Conservation (phyloP, 2,888 invertebrate species). For the Sycophila texana region DNA sequence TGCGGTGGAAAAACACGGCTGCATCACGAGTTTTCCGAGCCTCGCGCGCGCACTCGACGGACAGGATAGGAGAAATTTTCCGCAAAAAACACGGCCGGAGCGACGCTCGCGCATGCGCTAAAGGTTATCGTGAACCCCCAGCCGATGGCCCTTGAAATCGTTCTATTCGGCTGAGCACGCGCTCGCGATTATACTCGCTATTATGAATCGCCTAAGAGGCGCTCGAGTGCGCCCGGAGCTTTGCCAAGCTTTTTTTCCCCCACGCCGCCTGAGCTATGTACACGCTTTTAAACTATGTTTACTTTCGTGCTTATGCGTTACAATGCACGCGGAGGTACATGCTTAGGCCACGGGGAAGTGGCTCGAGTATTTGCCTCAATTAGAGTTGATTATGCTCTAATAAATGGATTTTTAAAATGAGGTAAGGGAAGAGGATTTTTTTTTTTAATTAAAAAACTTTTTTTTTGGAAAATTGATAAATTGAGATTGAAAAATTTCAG, state of each 20-base stretch:
- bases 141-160: constrained; percentile 49
- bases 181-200: not conserved
- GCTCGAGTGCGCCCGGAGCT: too few relatives aligned
- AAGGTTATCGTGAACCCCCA: constrained; percentile 45
- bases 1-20: constrained; percentile 20
- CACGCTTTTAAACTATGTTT: not conserved
- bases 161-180: constrained; percentile 13
- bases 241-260: too few relatives aligned
- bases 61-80: constrained; percentile 44
- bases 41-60: not conserved
- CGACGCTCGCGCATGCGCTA: not conserved
- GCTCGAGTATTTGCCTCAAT: not conserved
- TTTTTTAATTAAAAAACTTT: not conserved
- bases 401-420: too few relatives aligned
- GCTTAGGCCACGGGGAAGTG: not conserved
- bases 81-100: constrained; percentile 12
- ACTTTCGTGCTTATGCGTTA: not conserved
- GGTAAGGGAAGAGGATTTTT: not conserved
- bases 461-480: not conserved
- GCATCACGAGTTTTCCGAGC: not conserved
- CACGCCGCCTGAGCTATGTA: too few relatives aligned
- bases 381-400: too few relatives aligned
- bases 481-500: not conserved
- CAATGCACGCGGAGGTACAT: too few relatives aligned
- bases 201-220: not conserved